Percentiles rank a stretch among this genome's conserved stretches.
phyloP scores from a whole-genome alignment of 2,888 invertebrate genomes.

The Bruchidius siliquastri region DNA sequence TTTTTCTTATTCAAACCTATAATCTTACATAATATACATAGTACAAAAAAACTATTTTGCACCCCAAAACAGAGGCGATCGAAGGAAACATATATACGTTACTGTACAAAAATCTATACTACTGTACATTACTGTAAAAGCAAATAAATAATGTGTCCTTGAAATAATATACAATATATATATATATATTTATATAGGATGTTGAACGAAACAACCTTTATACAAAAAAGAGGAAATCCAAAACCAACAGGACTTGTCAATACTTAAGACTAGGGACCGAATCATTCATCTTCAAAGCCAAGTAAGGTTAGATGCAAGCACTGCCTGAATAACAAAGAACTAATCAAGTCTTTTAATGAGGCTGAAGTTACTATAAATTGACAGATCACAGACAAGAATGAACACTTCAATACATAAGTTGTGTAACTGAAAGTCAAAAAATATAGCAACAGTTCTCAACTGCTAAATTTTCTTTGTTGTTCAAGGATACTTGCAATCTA shows the following conservation, averaged over 20 bases:
- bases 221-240: conserved; percentile 31
- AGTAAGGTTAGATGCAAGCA: not conserved
- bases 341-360: not conserved
- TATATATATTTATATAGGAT: conserved; percentile 34
- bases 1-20: conserved; percentile 64
- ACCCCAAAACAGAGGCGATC: conserved; percentile 31
- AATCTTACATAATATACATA: conserved; percentile 82
- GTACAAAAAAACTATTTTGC: conserved; percentile 68
- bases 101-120: conserved; percentile 49
- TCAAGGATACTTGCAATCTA: too few species aligned
- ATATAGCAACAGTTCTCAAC: not conserved
- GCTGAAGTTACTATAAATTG: not conserved
- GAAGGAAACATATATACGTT: conserved; percentile 40
- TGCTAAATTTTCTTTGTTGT: not conserved
- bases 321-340: conserved; percentile 6
- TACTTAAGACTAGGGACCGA: conserved; percentile 3
- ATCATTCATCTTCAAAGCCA: not conserved
- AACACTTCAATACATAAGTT: not conserved
- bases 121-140: conserved; percentile 49
- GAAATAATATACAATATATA: conserved; percentile 42
- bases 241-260: conserved; percentile 17
- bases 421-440: not conserved
- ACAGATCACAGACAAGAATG: not conserved
- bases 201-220: conserved; percentile 37
- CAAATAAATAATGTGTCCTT: conserved; percentile 47